Evolutionary conservation across 2,797 vertebrate genomes (phyloP).

Genomic region (Limosa lapponica): DNA sequence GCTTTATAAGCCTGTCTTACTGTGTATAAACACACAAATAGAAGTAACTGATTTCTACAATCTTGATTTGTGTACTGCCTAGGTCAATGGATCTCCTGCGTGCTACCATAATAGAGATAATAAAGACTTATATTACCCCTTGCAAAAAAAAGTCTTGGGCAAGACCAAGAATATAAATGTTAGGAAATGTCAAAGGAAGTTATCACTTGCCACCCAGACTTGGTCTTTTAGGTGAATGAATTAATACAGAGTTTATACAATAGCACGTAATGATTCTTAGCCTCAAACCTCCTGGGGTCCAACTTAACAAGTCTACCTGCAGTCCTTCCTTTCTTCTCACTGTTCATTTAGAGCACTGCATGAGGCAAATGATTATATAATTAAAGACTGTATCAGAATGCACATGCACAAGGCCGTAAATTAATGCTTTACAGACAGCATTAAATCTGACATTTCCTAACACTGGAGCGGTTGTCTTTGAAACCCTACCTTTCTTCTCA

Average conservation of each 20-base stretch:
- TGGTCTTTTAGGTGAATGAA: not conserved
- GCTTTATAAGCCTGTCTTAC: not conserved
- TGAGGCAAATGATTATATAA: constrained; percentile 33
- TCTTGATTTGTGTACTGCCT: not conserved
- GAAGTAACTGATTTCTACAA: not conserved
- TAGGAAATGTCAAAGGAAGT: not conserved
- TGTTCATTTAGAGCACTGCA: constrained; percentile 2
- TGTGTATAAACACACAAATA: not conserved
- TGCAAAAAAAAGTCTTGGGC: not conserved
- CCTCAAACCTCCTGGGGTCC: not conserved
- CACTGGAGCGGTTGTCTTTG: not conserved
- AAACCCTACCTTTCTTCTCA: not conserved
- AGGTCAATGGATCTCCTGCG: not conserved
- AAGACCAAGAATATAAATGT: not conserved
- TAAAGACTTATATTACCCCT: not conserved
- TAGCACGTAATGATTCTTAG: not conserved
- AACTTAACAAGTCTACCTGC: constrained; percentile 18
- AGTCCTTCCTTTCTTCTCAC: not conserved
- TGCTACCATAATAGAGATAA: not conserved
- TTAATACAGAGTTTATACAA: not conserved
- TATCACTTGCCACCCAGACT: not conserved
- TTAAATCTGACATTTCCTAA: constrained; percentile 14
- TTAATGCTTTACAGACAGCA: not conserved
- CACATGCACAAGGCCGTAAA: not conserved
- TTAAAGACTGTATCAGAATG: constrained; percentile 40